Conservation (phyloP, 2,113 vertebrate genomes). For the Erythrocercus mccallii region DNA sequence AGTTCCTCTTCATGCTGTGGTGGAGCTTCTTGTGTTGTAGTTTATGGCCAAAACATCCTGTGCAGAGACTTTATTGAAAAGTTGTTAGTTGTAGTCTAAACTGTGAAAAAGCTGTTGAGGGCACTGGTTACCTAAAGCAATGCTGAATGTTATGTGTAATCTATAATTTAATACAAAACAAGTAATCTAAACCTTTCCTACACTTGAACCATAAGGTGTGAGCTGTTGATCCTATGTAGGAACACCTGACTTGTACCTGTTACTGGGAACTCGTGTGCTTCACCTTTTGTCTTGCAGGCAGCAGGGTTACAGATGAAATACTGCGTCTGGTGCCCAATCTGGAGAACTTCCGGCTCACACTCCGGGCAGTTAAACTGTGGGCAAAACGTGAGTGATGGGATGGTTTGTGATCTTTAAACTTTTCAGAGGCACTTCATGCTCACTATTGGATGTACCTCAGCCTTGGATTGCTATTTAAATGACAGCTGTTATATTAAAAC, state of each 20-base stretch:
- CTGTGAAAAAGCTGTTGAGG: neutral
- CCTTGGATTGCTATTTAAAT: neutral
- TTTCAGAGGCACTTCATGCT: neutral
- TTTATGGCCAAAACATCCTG: neutral
- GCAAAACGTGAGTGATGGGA: slow-evolving; percentile 86
- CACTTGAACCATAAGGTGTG: neutral
- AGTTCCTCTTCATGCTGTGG: neutral
- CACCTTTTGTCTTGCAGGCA: slow-evolving; percentile 76
- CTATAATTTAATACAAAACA: neutral
- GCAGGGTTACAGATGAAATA: slow-evolving; percentile 97
- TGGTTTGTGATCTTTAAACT: neutral
- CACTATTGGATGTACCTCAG: neutral
- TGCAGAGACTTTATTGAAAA: neutral
- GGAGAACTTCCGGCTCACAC: slow-evolving; percentile 92
- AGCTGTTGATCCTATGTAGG: neutral
- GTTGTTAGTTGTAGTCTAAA: neutral
- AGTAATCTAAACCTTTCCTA: neutral
- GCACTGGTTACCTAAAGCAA: neutral
- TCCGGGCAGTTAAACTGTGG: slow-evolving; percentile 96
- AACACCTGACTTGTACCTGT: neutral
- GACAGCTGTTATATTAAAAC: neutral
- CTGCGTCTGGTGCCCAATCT: slow-evolving; percentile 94
- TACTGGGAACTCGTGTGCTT: neutral
- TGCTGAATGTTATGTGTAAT: neutral
- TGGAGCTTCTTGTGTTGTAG: neutral